Percentiles rank a stretch among this genome's conserved stretches.
Conservation (phyloP, 2,113 vertebrate species). For the Sturnus vulgaris region DNA sequence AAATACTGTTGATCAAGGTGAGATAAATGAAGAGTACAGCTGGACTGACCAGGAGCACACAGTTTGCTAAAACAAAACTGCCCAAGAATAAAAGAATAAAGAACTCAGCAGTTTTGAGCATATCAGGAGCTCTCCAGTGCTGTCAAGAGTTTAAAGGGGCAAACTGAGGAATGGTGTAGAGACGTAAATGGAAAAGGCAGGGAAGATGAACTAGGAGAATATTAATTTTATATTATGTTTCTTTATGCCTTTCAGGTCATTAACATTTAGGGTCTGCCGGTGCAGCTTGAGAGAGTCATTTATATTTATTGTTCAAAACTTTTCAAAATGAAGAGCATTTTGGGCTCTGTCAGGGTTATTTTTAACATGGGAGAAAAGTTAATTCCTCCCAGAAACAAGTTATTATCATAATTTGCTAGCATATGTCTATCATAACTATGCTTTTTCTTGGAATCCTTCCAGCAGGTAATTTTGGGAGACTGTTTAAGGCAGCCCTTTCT, state of each 20-base stretch:
- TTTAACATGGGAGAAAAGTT: constrained; percentile 5
- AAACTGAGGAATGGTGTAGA: not conserved
- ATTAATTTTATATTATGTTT: not conserved
- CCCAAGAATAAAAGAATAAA: not conserved
- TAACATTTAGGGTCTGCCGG: not conserved
- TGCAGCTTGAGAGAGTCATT: not conserved
- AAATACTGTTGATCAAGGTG: not conserved
- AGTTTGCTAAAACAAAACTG: not conserved
- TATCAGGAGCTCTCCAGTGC: not conserved
- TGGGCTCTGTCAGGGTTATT: not conserved
- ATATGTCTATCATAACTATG: not conserved
- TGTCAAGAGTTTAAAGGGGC: not conserved
- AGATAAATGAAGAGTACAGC: not conserved
- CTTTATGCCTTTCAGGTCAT: not conserved
- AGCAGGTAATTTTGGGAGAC: constrained; percentile 17
- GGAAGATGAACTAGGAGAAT: not conserved
- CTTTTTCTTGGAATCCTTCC: not conserved
- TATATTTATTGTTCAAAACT: not conserved
- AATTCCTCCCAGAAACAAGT: constrained; percentile 28
- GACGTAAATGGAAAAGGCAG: not conserved
- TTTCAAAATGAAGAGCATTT: not conserved
- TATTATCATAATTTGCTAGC: constrained; percentile 31
- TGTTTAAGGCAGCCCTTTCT: not conserved
- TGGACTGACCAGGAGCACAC: not conserved
- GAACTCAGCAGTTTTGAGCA: not conserved